Evolutionary conservation across 2,113 vertebrate genomes (phyloP).

Genomic region (Piliocolobus tephrosceles): DNA sequence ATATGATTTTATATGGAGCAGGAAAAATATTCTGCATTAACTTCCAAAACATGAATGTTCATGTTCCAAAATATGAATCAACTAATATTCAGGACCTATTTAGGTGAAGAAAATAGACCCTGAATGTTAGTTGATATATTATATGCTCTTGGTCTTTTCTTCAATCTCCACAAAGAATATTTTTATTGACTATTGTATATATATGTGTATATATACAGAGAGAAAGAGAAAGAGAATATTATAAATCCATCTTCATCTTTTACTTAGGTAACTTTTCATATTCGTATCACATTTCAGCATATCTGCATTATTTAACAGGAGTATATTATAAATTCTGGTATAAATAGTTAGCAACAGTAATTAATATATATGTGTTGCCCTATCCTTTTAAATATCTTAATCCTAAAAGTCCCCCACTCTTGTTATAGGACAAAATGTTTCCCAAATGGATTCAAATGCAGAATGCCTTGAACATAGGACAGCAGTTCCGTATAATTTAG

Average conservation of each 20-base stretch:
- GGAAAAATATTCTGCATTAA: not conserved
- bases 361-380: not conserved
- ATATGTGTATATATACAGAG: accelerated
- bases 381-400: not conserved
- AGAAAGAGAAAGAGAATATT: no score
- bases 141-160: not conserved
- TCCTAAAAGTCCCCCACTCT: not conserved
- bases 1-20: not conserved
- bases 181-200: not conserved
- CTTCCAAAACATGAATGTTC: not conserved
- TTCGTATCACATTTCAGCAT: not conserved
- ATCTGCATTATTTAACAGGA: not conserved
- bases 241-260: not conserved
- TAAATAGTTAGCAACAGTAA: not conserved
- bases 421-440: not conserved
- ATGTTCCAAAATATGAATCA: no score
- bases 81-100: not conserved
- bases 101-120: not conserved
- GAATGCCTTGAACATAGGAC: not conserved
- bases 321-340: not conserved
- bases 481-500: not conserved
- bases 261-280: not conserved
- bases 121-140: not conserved
- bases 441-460: not conserved
- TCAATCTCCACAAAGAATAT: not conserved